Evolutionary conservation across 92 coral and sea anemone species (phyloP).

Genomic region (Desmophyllum pertusum): DNA sequence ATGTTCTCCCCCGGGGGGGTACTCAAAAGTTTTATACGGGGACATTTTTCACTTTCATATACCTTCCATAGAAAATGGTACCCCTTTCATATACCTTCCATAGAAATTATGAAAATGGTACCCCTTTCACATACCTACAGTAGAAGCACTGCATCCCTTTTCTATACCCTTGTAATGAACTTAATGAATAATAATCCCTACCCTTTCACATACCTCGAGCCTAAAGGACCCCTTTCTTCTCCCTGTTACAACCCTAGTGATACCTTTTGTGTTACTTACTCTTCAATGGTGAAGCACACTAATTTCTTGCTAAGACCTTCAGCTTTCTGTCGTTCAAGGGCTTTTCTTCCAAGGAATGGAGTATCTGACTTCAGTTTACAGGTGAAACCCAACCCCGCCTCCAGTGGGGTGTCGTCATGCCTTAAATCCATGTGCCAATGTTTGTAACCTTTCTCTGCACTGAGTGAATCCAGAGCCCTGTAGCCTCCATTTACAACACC

Average conservation of each 20-base stretch:
- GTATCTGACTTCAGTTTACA: conserved; percentile 92
- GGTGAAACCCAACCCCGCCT: conserved; percentile 94
- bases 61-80: no score
- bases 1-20: no score
- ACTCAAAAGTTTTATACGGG: no score
- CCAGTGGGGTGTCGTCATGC: conserved; percentile 97
- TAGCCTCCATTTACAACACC: conserved; percentile 91
- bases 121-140: no score
- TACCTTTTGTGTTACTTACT: conserved; percentile 63
- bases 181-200: no score
- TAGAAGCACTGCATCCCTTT: no score
- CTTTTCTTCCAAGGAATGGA: conserved; percentile 95
- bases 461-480: conserved; percentile 93
- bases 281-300: conserved; percentile 85
- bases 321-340: conserved; percentile 86
- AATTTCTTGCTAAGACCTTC: conserved; percentile 85
- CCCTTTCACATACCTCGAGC: no score
- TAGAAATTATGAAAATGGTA: no score
- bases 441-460: conserved; percentile 94
- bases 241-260: background rate
- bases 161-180: no score
- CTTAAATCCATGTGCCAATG: conserved; percentile 98
- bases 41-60: no score
- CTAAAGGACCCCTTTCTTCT: no score
- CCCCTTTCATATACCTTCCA: no score